Evolutionary conservation across 2,113 vertebrate genomes (phyloP).

Genomic region (Plectropomus leopardus): DNA sequence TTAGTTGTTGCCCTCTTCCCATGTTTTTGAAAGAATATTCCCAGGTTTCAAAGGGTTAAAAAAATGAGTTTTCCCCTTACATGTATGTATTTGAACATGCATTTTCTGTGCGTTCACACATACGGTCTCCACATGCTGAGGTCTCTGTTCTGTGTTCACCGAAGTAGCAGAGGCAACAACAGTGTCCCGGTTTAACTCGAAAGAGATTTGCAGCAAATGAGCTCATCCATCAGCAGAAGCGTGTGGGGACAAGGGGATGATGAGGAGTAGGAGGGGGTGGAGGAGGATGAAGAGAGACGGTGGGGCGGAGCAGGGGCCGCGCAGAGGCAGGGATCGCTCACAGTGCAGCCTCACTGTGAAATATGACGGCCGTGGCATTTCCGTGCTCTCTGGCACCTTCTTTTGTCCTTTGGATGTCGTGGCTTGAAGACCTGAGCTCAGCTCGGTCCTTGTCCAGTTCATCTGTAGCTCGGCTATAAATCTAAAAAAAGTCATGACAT

Average conservation of each 20-base stretch:
- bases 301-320: constrained; percentile 6
- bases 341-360: constrained; percentile 38
- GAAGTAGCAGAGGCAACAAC: constrained; percentile 55
- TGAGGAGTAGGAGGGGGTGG: constrained; percentile 44
- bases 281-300: constrained; percentile 50
- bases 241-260: constrained; percentile 55
- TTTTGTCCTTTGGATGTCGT: constrained; percentile 30
- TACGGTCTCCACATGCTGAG: constrained; percentile 21
- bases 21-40: too few species aligned
- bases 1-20: too few species aligned
- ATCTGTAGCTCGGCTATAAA: not conserved
- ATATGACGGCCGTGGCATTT: constrained; percentile 53
- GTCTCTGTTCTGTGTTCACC: constrained; percentile 32
- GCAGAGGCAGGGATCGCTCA: constrained; percentile 15
- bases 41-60: too few species aligned
- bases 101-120: not conserved
- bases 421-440: constrained; percentile 18
- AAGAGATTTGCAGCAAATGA: constrained; percentile 75
- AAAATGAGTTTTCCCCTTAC: too few species aligned
- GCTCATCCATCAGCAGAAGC: constrained; percentile 81
- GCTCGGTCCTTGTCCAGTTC: not conserved
- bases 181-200: constrained; percentile 59
- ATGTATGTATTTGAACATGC: constrained; percentile 1
- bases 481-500: constrained; percentile 16
- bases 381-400: constrained; percentile 19